These are phyloP conservation scores for Fistularia tabacaria DNA, from an alignment of 2,797 vertebrate species.

Conservation along the genomic window DNA sequence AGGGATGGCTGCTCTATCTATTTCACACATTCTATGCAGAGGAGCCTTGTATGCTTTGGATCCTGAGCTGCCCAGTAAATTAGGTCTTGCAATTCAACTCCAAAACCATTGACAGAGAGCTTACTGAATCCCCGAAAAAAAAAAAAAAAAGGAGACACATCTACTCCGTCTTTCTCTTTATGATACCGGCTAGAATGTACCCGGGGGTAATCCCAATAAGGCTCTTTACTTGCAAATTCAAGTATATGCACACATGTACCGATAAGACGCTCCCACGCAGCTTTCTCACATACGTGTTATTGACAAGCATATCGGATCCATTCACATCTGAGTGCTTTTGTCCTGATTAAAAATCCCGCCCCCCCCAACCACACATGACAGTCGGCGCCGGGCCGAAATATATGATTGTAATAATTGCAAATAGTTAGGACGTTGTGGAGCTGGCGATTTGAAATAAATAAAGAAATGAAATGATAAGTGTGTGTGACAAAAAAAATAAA, in stretches of 20 bases:
- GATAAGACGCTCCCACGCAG: slow-evolving; percentile 78
- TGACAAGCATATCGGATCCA: slow-evolving; percentile 56
- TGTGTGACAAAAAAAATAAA: too few relatives aligned
- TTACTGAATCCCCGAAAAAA: slow-evolving; percentile 66
- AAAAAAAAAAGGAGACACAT: slow-evolving; percentile 59
- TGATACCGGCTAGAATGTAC: slow-evolving; percentile 77
- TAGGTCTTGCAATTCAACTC: slow-evolving; percentile 80
- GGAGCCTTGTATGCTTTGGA: slow-evolving; percentile 79
- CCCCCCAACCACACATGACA: too few relatives aligned
- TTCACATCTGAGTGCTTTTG: slow-evolving; percentile 36
- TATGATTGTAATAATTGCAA: too few relatives aligned
- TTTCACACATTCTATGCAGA: slow-evolving; percentile 79
- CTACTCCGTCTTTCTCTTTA: slow-evolving; percentile 69
- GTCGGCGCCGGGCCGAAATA: too few relatives aligned
- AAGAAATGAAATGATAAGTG: too few relatives aligned
- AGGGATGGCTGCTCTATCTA: slow-evolving; percentile 81
- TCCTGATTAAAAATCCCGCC: slow-evolving; percentile 19
- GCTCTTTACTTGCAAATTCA: slow-evolving; percentile 75
- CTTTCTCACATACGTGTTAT: slow-evolving; percentile 66
- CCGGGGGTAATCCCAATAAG: slow-evolving; percentile 77
- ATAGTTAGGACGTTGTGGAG: too few relatives aligned
- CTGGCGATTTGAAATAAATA: too few relatives aligned
- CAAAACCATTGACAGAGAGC: slow-evolving; percentile 76
- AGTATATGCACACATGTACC: slow-evolving; percentile 70
- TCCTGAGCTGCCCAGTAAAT: slow-evolving; percentile 83